Percentiles rank a stretch among this genome's conserved stretches.
Conservation (phyloP, 2,888 invertebrate genomes). For the Himalopsyche anomala region DNA sequence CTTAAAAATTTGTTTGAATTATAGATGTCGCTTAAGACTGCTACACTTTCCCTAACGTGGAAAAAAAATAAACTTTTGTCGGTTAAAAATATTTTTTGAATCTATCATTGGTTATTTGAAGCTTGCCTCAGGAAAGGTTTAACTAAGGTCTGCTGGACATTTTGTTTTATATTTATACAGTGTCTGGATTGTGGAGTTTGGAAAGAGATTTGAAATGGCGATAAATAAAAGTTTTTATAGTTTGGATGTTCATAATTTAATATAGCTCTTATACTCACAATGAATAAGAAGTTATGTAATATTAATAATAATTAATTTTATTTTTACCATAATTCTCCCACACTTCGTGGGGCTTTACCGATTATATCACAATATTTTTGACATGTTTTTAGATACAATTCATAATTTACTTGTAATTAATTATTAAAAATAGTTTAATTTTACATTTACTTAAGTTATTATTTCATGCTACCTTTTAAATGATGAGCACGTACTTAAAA, state of each 20-base stretch:
- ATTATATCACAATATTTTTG: slow-evolving; percentile 28
- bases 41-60: too few species aligned
- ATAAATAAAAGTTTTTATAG: neutral
- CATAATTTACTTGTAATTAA: neutral
- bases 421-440: neutral
- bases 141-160: too few species aligned
- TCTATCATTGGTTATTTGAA: too few species aligned
- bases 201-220: too few species aligned
- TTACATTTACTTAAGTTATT: neutral
- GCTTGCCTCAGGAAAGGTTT: too few species aligned
- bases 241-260: neutral
- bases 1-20: too few species aligned
- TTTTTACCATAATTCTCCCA: neutral
- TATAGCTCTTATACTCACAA: neutral
- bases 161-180: too few species aligned
- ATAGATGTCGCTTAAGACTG: too few species aligned
- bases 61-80: too few species aligned
- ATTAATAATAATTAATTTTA: neutral
- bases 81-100: too few species aligned
- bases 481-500: neutral
- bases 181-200: too few species aligned
- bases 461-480: neutral
- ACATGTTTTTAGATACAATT: neutral
- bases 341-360: neutral
- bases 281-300: neutral